These are phyloP conservation scores for Syrista parreyssii DNA, from an alignment of 2,888 invertebrate genomes.

Conservation along the genomic window DNA sequence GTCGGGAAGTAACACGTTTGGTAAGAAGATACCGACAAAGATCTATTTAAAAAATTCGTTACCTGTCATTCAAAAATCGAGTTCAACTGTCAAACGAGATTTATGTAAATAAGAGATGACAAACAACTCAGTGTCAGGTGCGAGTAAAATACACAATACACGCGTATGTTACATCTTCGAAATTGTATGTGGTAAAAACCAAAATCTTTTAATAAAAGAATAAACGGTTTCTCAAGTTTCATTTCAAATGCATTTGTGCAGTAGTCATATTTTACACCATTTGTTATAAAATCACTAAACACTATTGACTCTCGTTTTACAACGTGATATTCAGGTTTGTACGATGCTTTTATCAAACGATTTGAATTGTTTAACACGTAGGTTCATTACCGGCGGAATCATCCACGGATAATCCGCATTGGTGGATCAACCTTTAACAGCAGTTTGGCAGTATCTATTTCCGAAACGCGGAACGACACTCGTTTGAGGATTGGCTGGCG, in stretches of 20 bases:
- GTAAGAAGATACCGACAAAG: not conserved
- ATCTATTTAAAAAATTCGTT: not conserved
- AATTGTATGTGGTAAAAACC: not conserved
- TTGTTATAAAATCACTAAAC: not conserved
- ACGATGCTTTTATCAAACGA: not conserved
- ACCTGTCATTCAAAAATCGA: not conserved
- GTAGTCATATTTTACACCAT: not conserved
- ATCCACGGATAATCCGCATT: slow-evolving; percentile 4
- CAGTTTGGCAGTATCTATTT: slow-evolving; percentile 60
- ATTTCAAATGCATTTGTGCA: not conserved
- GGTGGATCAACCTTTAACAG: slow-evolving; percentile 47
- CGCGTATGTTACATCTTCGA: not conserved
- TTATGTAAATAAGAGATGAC: not conserved
- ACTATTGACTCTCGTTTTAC: not conserved
- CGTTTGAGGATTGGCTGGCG: slow-evolving; percentile 55
- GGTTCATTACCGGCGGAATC: not conserved
- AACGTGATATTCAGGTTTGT: not conserved
- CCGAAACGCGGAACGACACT: slow-evolving; percentile 46
- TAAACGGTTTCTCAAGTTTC: not conserved
- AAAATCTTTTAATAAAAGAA: not conserved
- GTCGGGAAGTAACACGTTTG: not conserved
- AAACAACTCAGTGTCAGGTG: not conserved
- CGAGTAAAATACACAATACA: not conserved
- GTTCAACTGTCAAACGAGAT: not conserved
- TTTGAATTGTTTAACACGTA: not conserved